Evolutionary conservation across 2,888 invertebrate species (phyloP).

Genomic region (Aphrophora alni): DNA sequence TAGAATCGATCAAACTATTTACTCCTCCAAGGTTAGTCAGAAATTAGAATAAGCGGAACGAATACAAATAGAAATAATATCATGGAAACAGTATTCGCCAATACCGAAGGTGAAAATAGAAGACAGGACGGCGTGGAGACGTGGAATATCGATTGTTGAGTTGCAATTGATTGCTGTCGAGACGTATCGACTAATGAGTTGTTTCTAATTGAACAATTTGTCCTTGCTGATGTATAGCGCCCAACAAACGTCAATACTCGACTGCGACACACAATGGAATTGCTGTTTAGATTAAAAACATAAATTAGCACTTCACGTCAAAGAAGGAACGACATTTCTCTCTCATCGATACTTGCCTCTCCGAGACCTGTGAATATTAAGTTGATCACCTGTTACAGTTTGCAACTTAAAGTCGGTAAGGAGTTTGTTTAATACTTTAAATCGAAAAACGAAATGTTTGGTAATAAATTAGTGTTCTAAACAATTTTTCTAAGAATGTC

Average conservation of each 20-base stretch:
- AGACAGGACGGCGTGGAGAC: neutral
- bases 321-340: neutral
- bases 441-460: too few relatives aligned
- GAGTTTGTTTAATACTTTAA: too few relatives aligned
- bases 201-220: constrained; percentile 9
- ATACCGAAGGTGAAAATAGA: neutral
- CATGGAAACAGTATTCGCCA: too few relatives aligned
- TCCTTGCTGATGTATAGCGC: neutral
- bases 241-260: neutral
- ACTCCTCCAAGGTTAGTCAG: too few relatives aligned
- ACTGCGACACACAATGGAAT: constrained; percentile 1
- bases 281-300: constrained; percentile 9
- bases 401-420: too few relatives aligned
- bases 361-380: neutral
- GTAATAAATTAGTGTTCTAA: too few relatives aligned
- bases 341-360: neutral
- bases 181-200: constrained; percentile 5
- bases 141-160: neutral
- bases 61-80: too few relatives aligned
- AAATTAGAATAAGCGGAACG: too few relatives aligned
- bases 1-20: too few relatives aligned
- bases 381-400: neutral
- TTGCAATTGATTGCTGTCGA: neutral
- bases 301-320: neutral
- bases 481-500: too few relatives aligned